Evolutionary conservation across 2,113 vertebrate species (phyloP), one percentile per base, ranked within the genome.

Genomic region (Colossoma macropomum): DNA sequence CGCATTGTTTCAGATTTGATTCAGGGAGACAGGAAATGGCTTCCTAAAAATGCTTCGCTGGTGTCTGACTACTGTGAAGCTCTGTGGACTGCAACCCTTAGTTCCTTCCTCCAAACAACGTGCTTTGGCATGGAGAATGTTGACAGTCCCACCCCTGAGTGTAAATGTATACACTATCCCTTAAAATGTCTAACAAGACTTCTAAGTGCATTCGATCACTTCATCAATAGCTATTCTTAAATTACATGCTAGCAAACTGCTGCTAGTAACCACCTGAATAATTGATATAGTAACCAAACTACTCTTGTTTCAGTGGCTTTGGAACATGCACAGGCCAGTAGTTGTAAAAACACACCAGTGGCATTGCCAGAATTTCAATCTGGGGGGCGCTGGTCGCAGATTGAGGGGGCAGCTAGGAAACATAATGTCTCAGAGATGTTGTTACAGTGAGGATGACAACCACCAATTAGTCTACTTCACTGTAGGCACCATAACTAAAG

Each of bases 1-100:
- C 50, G 7, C 11, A 30, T 16, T 7, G 63, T 60, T 76, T 69
- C 17, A 12, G 72, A 76, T 76, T 76, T 76, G 63, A 82, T 75
- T 69, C 28, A 23, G n/a, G 62, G 62, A 59, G 62, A 68, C 74
- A 56, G 63, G 28, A 76, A 59, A 30, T 60, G 19, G n/a, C 62
- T 52, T 52, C 62, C 41, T 25, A 50, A 69, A n/a, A n/a, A 54
- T 68, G 52, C 56, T 34, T 68, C 30, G 63, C 12, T 27, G 27
- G 25, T 25, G 11, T 28, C 65, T 27, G 62, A 38, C 32, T 75
- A 59, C 66, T 69, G 60, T 32, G 23, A 25, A 28, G 72, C 62
- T 75, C 41, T 25, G 73, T 66, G 73, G 50, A 69, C 65, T 10
- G 16, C 4, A 28, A 17, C 60, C 72, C 50, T 66, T 17, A 17